Base-by-base conservation (phyloP, 37 sponge, comb jelly and placozoan species). In the Hexactinellida sp. region DNA sequence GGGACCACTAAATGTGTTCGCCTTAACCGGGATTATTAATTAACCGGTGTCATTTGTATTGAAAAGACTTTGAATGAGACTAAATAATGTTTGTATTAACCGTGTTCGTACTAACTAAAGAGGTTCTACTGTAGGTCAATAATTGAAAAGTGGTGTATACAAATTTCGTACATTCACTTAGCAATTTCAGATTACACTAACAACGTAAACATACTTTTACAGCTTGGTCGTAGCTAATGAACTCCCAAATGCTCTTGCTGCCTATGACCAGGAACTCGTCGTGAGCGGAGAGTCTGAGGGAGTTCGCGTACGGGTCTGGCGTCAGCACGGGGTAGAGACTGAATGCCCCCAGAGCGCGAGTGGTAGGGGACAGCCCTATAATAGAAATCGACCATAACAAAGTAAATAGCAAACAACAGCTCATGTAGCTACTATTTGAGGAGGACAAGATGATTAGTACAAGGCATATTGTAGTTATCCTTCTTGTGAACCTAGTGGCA, bases 241-340 rank as follows among this genome's bases (percentile, higher is more conserved):
- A 35, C 39, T 82, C 82, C 96, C 96, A 95, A 13, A 95, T 55
- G 16, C 91, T 83, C 13, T 88, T 89, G 3, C 85, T 91, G 28
- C 85, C 96, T n/a, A 95, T 85, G 41, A 95, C 82, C 30, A 95
- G 24, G 76, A 87, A 91, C 38, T 89, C 89, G 38, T 93, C 92
- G 13, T 37, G 85, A 13, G 85, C 39, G 0, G 55, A 82, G 16
- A 95, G 92, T 24, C 71, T 19, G 0, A 95, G 39, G 0, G 93
- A 88, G 34, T 54, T 76, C 24, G 89, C 82, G 36, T 89, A 90
- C 24, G 96, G 96, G 30, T 55, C 47, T 19, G 96, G 96, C 41
- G 92, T 90, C 38, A 95, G 55, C 25, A 89, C 82, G 36, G 96
- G 96, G 71, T 85, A 86, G 25, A 93, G 86, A 76, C 91, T 86